phyloP scores from a whole-genome alignment of 2,888 invertebrate species.

The Drosophila affinis region DNA sequence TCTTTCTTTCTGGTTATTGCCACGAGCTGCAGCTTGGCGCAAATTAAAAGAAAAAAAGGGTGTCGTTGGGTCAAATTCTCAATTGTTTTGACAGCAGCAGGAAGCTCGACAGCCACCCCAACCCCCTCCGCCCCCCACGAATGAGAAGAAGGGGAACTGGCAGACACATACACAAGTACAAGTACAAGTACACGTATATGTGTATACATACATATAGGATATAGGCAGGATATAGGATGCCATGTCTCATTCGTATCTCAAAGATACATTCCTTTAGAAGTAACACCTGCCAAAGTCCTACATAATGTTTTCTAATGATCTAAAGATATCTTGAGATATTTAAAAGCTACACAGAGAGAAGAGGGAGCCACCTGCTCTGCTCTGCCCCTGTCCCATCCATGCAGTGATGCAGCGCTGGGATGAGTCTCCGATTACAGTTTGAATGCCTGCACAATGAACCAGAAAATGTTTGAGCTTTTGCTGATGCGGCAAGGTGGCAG shows the following conservation, averaged over 20 bases:
- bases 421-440: slow-evolving; percentile 75
- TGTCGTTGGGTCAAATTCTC: slow-evolving; percentile 50
- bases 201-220: too few relatives aligned
- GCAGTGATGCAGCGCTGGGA: slow-evolving; percentile 1
- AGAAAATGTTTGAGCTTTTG: slow-evolving; percentile 61
- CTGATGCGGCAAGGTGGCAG: slow-evolving; percentile 60
- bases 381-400: neutral
- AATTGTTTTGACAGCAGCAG: slow-evolving; percentile 3
- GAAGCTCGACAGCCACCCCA: neutral
- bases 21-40: neutral
- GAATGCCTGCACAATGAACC: slow-evolving; percentile 76
- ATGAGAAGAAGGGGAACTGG: neutral
- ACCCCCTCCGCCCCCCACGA: neutral
- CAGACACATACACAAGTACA: too few relatives aligned
- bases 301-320: neutral
- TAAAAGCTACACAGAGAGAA: slow-evolving; percentile 1
- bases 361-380: slow-evolving; percentile 32
- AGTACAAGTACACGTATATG: too few relatives aligned
- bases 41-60: slow-evolving; percentile 33
- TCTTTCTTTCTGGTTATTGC: neutral
- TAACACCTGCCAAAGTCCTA: neutral
- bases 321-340: too few relatives aligned
- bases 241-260: too few relatives aligned
- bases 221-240: neutral
- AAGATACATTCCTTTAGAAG: neutral